A percentile compares a stretch with the other conserved stretches of the same genome.
phyloP scores from a whole-genome alignment of 2,888 invertebrate genomes.

The Ophioninae sp. region DNA sequence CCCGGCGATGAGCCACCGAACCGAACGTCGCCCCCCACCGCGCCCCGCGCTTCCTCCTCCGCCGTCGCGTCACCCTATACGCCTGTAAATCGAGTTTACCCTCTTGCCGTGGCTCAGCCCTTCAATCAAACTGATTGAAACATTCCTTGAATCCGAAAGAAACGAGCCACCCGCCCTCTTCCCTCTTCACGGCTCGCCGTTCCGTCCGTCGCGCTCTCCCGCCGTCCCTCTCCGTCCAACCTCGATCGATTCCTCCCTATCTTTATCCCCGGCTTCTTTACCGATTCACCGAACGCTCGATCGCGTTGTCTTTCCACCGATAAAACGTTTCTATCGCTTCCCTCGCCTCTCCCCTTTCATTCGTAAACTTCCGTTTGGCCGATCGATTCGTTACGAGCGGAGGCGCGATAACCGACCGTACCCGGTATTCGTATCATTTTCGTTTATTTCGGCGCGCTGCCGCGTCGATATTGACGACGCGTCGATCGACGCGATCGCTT shows the following conservation, averaged over 20 bases:
- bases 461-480: not conserved
- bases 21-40: constrained; percentile 64
- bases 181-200: constrained; percentile 44
- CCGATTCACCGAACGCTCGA: constrained; percentile 18
- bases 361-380: constrained; percentile 13
- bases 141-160: constrained; percentile 82
- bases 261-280: constrained; percentile 55
- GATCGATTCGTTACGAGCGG: constrained; percentile 12
- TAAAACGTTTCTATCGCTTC: constrained; percentile 50
- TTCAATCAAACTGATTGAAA: constrained; percentile 82
- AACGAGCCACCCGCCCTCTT: constrained; percentile 76
- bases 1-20: constrained; percentile 62
- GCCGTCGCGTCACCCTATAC: constrained; percentile 70
- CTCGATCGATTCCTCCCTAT: constrained; percentile 43
- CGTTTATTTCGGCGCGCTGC: not conserved
- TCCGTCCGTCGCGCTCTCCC: constrained; percentile 57
- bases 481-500: not conserved
- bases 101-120: constrained; percentile 81
- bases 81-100: constrained; percentile 81
- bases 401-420: constrained; percentile 32
- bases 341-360: constrained; percentile 52
- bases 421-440: constrained; percentile 16
- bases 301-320: constrained; percentile 38
- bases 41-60: constrained; percentile 44
- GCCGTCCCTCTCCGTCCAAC: constrained; percentile 28